Percentiles rank a stretch among this genome's conserved stretches.
Conservation (phyloP, 2,113 vertebrate genomes). For the Nycticebus coucang region DNA sequence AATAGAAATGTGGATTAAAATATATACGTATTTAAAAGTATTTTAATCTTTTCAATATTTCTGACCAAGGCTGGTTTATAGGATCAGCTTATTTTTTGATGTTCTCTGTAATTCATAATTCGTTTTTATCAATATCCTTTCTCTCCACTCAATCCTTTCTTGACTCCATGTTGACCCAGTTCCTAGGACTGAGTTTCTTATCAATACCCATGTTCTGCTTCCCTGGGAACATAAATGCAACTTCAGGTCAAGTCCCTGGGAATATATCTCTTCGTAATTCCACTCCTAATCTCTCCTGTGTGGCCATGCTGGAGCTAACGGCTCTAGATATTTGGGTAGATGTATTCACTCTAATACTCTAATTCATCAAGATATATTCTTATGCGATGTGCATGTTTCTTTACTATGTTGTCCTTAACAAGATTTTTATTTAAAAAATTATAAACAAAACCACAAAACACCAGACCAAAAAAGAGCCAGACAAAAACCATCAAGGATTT, state of each 20-base stretch:
- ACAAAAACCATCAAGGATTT: background rate
- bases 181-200: background rate
- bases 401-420: background rate
- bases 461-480: background rate
- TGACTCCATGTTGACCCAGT: background rate
- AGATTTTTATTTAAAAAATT: background rate
- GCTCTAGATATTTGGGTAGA: background rate
- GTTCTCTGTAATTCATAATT: background rate
- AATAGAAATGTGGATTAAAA: background rate
- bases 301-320: background rate
- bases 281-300: background rate
- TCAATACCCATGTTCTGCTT: background rate
- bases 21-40: background rate
- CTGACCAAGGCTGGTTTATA: background rate
- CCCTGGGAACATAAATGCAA: background rate
- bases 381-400: background rate
- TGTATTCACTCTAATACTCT: background rate
- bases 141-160: background rate
- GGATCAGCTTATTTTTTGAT: background rate
- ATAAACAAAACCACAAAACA: background rate
- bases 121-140: background rate
- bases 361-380: background rate
- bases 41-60: background rate
- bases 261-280: background rate
- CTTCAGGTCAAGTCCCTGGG: background rate